A percentile compares a stretch with the other conserved stretches of the same genome.
Conservation (phyloP, 2,113 vertebrate species). For the Chamaetylas fuelleborni region DNA sequence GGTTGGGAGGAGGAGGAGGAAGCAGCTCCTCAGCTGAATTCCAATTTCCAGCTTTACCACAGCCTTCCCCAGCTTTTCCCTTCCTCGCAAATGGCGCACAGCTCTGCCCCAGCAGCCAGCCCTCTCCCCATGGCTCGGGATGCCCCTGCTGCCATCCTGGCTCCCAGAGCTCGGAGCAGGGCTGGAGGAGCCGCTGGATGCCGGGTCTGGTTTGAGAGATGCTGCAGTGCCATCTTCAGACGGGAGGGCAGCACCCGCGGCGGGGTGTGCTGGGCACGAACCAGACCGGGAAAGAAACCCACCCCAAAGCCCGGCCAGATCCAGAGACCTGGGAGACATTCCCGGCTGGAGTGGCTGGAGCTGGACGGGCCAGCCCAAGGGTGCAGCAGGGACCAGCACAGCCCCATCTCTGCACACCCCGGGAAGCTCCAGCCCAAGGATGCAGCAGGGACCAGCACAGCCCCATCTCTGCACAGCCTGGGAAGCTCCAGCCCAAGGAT, state of each 20-base stretch:
- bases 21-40: neutral
- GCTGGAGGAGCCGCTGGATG: neutral
- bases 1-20: neutral
- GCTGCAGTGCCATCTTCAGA: constrained; percentile 68
- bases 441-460: too few relatives aligned
- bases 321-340: neutral
- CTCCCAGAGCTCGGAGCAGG: neutral
- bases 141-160: neutral
- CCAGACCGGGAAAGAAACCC: accelerated
- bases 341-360: neutral
- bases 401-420: neutral
- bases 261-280: accelerated
- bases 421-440: too few relatives aligned
- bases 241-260: neutral
- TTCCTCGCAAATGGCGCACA: accelerated
- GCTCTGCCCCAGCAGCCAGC: neutral
- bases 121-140: accelerated
- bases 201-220: neutral
- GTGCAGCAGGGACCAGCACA: accelerated
- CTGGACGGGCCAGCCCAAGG: neutral
- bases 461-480: neutral
- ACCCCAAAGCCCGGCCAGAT: neutral
- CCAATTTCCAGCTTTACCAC: neutral
- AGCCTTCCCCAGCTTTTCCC: neutral
- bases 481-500: neutral